Conservation (phyloP, 2,797 vertebrate genomes). For the Dallia pectoralis region DNA sequence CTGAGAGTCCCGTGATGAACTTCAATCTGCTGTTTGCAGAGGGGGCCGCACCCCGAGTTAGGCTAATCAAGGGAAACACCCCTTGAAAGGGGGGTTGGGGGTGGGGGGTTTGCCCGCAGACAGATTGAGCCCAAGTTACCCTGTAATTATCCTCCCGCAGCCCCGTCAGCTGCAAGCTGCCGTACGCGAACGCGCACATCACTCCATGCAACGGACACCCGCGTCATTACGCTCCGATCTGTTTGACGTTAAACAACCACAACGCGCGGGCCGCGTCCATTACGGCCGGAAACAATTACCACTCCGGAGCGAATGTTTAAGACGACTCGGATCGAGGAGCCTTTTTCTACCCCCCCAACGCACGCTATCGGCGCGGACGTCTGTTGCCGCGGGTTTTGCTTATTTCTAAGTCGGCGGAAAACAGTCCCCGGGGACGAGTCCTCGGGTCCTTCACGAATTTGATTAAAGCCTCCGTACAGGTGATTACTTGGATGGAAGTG, state of each 20-base stretch:
- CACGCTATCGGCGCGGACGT: conserved; percentile 74
- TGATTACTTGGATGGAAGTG: conserved; percentile 79
- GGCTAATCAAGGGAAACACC: conserved; percentile 83
- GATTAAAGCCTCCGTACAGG: conserved; percentile 81
- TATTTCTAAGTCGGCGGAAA: conserved; percentile 77
- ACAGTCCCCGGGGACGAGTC: conserved; percentile 71
- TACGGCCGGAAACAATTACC: conserved; percentile 52
- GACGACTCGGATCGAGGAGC: conserved; percentile 65
- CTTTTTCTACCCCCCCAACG: conserved; percentile 73
- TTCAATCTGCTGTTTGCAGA: conserved; percentile 85
- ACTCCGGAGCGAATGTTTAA: conserved; percentile 55
- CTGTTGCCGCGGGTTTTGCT: conserved; percentile 78
- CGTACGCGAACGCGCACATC: conserved; percentile 58
- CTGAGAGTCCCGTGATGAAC: conserved; percentile 92
- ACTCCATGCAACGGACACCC: conserved; percentile 67
- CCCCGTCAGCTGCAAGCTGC: conserved; percentile 75
- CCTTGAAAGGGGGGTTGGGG: conserved; percentile 72
- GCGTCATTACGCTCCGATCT: conserved; percentile 69
- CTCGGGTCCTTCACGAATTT: conserved; percentile 78
- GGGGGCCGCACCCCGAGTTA: conserved; percentile 81
- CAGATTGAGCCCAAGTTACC: conserved; percentile 80
- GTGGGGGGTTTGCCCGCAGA: conserved; percentile 72
- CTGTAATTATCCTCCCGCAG: conserved; percentile 79
- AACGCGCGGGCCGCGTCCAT: conserved; percentile 57
- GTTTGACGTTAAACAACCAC: conserved; percentile 69